Base-by-base conservation (phyloP, 30 jellyfish, hydroid and myxozoan species). In the Mastigias papua region DNA sequence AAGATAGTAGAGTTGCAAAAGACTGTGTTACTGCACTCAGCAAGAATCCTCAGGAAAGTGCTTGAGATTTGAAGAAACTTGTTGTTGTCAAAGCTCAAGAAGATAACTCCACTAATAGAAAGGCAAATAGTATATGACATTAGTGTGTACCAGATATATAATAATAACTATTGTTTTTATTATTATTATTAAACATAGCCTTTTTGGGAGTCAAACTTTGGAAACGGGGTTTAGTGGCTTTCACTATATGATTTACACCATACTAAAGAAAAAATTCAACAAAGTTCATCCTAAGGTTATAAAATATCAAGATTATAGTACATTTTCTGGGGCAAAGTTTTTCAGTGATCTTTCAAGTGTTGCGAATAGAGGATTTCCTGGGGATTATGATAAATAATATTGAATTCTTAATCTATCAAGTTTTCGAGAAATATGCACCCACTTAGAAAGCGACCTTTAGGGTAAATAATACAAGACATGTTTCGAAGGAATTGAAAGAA, bases 261-360 rank as follows among this genome's bases (percentile, higher is more conserved):
- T 72, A 16, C 68, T 72, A 16, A 72, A 72, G 16, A 0, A 58
- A 13, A 69, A 58, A 0, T 69, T 22, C 30, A 61, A 19, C 34
- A 72, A 72, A 29, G 9, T 35, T 16, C 84, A 67, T 27, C 84
- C 84, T 1, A 72, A 72, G 34, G 46, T 25, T 21, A 37, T 72
- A 7, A 72, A 42, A 3, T 72, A 34, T 34, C 48, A 68, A 32
- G 25, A n/a, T 17, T 72, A 72, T 29, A 29, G 46, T 27, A 72
- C 19, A 17, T 37, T 72, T 34, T 33, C 30, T 4, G 84, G 34
- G 42, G 69, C n/a, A 29, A 1, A 7, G 4, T 30, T 69, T 71
- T 20, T 2, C 8, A 60, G 8, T 28, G 51, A 72, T 20, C 17
- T 30, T 37, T 37, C 54, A 37, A 37, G 11, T 37, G 54, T 37